Evolutionary conservation across 2,888 invertebrate genomes (phyloP), one percentile per base, ranked within the genome.

Genomic region (Timema podura): DNA sequence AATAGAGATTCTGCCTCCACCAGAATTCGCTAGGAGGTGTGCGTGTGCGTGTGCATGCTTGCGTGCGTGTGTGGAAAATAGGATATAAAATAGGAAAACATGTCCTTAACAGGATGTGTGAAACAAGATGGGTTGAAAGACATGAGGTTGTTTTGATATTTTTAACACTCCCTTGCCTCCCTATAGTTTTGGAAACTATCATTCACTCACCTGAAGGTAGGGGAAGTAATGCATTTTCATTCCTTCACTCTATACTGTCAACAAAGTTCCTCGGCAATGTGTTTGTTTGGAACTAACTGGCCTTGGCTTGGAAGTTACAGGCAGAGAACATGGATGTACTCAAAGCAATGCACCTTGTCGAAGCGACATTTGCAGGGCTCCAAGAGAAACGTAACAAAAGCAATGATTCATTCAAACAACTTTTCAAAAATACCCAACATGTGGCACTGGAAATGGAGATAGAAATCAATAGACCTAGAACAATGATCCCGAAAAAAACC

Each of bases 81-180:
- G 30, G 30, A 1, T 30, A 1, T 30, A 61, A 30, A 30, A 30
- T 30, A 30, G 30, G 30, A 61, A 61, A 61, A 61, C 30, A 61
- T 8, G 30, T n/a, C 57, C 57, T 61, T 61, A 30, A 61, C 9
- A 7, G 30, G 0, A 61, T 16, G 61, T 30, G 61, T 9, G 61
- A 61, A 61, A 61, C 61, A 61, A 61, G 61, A 44, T 61, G 61
- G 61, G 61, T 61, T 8, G 61, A 61, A 44, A 61, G n/a, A 45
- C 9, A 61, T 15, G 61, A 61, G 30, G 5, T 45, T 61, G 44
- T 61, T n/a, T 61, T 61, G 45, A 61, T 30, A 16, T 61, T 61
- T 61, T n/a, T 30, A 61, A 57, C 57, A 11, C 15, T 57, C 15
- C 57, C 15, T 13, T 57, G 57, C 57, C 57, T n/a, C 0, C 15